A percentile compares a stretch with the other conserved stretches of the same genome.
Conservation (phyloP, 1,140 invertebrate genomes). For the Trichomalopsis sarcophagae region DNA sequence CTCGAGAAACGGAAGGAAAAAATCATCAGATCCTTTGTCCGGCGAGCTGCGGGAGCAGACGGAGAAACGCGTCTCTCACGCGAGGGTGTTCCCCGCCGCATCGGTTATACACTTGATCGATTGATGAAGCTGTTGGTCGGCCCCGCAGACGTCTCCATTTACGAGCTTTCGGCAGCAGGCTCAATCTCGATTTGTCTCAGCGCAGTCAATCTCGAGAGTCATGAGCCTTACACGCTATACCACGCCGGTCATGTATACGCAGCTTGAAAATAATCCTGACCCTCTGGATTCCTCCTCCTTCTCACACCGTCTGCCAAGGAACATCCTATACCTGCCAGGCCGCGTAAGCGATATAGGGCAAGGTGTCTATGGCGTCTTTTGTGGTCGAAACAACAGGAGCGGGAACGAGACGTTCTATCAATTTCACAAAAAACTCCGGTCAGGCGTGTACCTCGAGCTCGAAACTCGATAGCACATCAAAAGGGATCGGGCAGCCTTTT, state of each 20-base stretch:
- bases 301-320: not conserved
- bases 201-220: not conserved
- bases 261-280: not conserved
- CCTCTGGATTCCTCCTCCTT: not conserved
- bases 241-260: not conserved
- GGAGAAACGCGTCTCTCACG: not conserved
- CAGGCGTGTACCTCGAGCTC: constrained; percentile 13
- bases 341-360: constrained; percentile 33
- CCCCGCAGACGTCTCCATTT: constrained; percentile 33
- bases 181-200: constrained; percentile 22
- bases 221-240: not conserved
- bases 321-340: not conserved
- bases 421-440: constrained; percentile 43
- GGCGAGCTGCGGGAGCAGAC: not conserved
- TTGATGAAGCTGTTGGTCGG: constrained; percentile 20
- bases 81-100: constrained; percentile 33
- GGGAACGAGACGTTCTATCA: constrained; percentile 26
- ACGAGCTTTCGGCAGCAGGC: not conserved
- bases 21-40: constrained; percentile 17
- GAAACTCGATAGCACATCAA: constrained; percentile 51
- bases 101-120: constrained; percentile 43
- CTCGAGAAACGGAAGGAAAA: not conserved
- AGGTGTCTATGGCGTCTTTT: constrained; percentile 26
- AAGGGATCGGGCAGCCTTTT: constrained; percentile 25
- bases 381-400: constrained; percentile 12